Evolutionary conservation across 2,797 vertebrate genomes (phyloP).

Genomic region (Acestrorhynchus altus): DNA sequence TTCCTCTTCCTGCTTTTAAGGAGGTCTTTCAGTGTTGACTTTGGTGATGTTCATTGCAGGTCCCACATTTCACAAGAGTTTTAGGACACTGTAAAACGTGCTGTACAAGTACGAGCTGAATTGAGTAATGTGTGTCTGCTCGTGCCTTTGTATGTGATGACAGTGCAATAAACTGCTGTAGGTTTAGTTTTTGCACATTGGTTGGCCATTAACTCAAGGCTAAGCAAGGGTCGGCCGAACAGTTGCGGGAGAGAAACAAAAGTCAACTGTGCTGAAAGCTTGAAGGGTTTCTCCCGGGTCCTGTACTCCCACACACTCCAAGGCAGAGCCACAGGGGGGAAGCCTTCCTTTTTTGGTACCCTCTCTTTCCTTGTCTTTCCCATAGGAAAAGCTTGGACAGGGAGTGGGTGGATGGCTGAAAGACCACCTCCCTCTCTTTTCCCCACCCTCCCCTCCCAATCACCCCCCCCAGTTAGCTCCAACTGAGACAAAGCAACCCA

Average conservation of each 20-base stretch:
- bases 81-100: not conserved
- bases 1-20: too few relatives aligned
- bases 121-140: not conserved
- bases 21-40: too few relatives aligned
- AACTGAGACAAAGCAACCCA: conserved; percentile 46
- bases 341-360: conserved; percentile 50
- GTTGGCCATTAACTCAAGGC: conserved; percentile 25
- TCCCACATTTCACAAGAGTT: not conserved
- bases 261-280: conserved; percentile 40
- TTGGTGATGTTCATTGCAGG: too few relatives aligned
- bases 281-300: conserved; percentile 47
- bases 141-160: not conserved
- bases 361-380: conserved; percentile 34
- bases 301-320: conserved; percentile 56
- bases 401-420: conserved; percentile 81
- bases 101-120: not conserved
- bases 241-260: conserved; percentile 20
- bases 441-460: not conserved
- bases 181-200: not conserved
- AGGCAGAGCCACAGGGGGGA: conserved; percentile 43
- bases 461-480: conserved; percentile 33
- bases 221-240: not conserved
- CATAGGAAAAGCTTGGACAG: conserved; percentile 60
- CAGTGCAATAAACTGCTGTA: not conserved
- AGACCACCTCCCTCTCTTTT: conserved; percentile 47